These are phyloP conservation scores for Chondrosia reniformis DNA, from an alignment of 37 sponge, comb jelly and placozoan genomes.

Conservation along the genomic window DNA sequence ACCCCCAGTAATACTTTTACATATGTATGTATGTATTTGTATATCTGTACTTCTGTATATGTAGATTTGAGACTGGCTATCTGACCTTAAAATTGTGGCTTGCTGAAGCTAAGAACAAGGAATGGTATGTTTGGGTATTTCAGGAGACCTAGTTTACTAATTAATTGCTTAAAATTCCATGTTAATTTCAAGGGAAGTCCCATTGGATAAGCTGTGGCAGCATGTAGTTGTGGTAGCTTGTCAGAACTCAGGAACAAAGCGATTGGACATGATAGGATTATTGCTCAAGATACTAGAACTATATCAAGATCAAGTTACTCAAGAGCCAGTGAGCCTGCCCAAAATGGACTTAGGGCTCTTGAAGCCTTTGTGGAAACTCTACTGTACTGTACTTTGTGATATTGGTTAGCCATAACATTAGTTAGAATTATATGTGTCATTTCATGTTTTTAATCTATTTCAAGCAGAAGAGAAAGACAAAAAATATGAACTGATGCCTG, in stretches of 20 bases:
- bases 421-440: background rate
- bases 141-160: too few species aligned
- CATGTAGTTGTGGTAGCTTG: conserved; percentile 62
- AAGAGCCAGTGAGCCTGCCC: background rate
- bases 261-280: conserved; percentile 52
- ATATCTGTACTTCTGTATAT: background rate
- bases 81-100: conserved; percentile 36
- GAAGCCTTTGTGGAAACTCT: conserved; percentile 85
- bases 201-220: conserved; percentile 62
- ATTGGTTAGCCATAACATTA: conserved; percentile 39
- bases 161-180: too few species aligned
- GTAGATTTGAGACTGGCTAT: conserved; percentile 70
- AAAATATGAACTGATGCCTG: conserved; percentile 40
- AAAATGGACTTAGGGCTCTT: conserved; percentile 67
- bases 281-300: conserved; percentile 38
- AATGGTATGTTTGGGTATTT: background rate
- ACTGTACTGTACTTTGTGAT: conserved; percentile 50
- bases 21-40: too few species aligned
- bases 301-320: background rate
- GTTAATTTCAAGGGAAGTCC: conserved; percentile 37
- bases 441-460: background rate
- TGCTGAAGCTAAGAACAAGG: background rate
- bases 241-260: conserved; percentile 52
- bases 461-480: conserved; percentile 29
- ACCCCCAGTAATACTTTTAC: too few species aligned